These are phyloP conservation scores for Amia ocellicauda DNA, from an alignment of 2,113 vertebrate species.

Conservation along the genomic window DNA sequence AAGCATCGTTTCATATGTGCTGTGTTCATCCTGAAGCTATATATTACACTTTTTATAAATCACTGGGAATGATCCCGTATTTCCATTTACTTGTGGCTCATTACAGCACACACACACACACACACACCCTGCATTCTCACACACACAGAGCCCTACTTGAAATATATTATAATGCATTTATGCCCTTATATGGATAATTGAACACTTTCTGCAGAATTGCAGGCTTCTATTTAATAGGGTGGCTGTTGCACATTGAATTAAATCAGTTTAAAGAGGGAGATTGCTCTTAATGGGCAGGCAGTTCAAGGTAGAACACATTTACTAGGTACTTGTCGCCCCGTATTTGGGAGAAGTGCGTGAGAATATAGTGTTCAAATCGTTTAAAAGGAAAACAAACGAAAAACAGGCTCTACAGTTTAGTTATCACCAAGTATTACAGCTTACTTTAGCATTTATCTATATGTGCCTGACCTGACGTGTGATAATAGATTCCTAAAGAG, in stretches of 20 bases:
- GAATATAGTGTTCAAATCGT: no score
- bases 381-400: no score
- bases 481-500: no score
- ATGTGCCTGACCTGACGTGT: no score
- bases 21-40: slow-evolving; percentile 3
- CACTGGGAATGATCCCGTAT: slow-evolving; percentile 8
- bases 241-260: background rate
- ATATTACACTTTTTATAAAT: slow-evolving; percentile 22
- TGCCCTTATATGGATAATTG: background rate
- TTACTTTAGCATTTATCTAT: no score
- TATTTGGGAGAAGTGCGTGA: no score
- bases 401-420: no score
- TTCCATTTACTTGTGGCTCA: slow-evolving; percentile 1
- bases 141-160: background rate
- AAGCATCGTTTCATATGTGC: background rate
- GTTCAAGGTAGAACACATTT: no score
- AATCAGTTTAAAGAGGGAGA: background rate
- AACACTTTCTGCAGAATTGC: background rate
- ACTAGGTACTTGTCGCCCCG: no score
- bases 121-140: background rate
- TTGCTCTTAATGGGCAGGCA: no score
- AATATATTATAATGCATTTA: background rate
- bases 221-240: background rate
- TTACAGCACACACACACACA: background rate
- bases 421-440: no score